phyloP scores from a whole-genome alignment of 2,113 vertebrate species.

The Syrrhaptes paradoxus region DNA sequence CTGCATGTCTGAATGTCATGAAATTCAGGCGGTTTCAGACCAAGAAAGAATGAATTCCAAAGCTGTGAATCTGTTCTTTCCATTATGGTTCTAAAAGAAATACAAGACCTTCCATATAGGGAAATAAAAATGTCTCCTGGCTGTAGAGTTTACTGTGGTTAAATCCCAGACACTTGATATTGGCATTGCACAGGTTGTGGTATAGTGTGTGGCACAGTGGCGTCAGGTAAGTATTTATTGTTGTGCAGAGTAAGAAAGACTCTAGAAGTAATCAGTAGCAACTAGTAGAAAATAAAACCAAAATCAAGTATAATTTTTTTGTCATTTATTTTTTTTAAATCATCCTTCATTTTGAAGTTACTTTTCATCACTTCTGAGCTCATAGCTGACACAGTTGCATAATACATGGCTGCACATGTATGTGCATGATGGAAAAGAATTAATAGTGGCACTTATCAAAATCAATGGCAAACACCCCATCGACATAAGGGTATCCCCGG shows the following conservation, averaged over 20 bases:
- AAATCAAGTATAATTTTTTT: background rate
- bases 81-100: constrained; percentile 54
- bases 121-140: constrained; percentile 40
- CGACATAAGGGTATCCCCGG: rapidly evolving
- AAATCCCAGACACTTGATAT: background rate
- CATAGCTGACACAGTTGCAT: background rate
- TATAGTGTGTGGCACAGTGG: background rate
- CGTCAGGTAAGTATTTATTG: background rate
- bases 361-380: background rate
- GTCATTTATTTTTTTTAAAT: background rate
- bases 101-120: constrained; percentile 2
- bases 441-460: background rate
- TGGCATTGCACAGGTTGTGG: background rate
- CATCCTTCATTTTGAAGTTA: background rate
- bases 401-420: too few relatives aligned
- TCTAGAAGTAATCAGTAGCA: background rate
- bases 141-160: background rate
- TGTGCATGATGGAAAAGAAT: rapidly evolving
- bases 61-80: constrained; percentile 60
- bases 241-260: background rate
- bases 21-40: constrained; percentile 49
- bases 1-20: constrained; percentile 50
- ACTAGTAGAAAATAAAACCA: background rate
- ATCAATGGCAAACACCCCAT: background rate
- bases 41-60: constrained; percentile 48